Evolutionary conservation across 2,797 vertebrate genomes (phyloP).

Genomic region (Mormyrus hasselquistii): DNA sequence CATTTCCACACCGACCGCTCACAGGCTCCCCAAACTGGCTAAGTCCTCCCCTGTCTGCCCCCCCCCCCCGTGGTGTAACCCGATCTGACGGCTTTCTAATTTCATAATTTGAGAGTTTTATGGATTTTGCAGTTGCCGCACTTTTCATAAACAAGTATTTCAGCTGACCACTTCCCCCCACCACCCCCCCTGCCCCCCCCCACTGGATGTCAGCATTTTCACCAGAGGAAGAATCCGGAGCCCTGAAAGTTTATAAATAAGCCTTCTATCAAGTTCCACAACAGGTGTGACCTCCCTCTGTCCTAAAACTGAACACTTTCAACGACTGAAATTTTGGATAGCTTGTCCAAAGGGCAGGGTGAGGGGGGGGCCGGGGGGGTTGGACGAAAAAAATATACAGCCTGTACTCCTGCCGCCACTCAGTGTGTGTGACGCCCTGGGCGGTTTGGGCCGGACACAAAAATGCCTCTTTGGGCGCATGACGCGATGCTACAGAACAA

Average conservation of each 20-base stretch:
- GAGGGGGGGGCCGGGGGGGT: constrained; percentile 36
- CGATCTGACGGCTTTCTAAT: constrained; percentile 78
- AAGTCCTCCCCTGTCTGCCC: constrained; percentile 22
- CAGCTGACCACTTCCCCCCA: constrained; percentile 44
- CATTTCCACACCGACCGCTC: not conserved
- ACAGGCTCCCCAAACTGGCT: not conserved
- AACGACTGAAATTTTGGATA: constrained; percentile 59
- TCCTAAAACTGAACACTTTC: constrained; percentile 99
- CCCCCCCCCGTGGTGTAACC: constrained; percentile 36
- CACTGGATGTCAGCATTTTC: constrained; percentile 88
- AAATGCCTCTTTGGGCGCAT: constrained; percentile 31
- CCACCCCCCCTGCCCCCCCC: constrained; percentile 42
- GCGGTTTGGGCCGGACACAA: constrained; percentile 30
- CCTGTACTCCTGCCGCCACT: constrained; percentile 15
- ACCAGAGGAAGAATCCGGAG: constrained; percentile 94
- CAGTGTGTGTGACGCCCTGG: not conserved
- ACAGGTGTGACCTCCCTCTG: constrained; percentile 98
- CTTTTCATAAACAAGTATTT: constrained; percentile 96
- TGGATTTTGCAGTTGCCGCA: constrained; percentile 87
- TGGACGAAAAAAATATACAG: constrained; percentile 59
- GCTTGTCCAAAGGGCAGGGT: constrained; percentile 32
- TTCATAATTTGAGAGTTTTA: constrained; percentile 87
- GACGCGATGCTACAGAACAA: constrained; percentile 37
- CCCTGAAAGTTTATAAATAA: constrained; percentile 99
- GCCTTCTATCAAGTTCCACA: constrained; percentile 99